phyloP scores from a whole-genome alignment of 2,888 invertebrate genomes.

The Hypolimnas misippus region DNA sequence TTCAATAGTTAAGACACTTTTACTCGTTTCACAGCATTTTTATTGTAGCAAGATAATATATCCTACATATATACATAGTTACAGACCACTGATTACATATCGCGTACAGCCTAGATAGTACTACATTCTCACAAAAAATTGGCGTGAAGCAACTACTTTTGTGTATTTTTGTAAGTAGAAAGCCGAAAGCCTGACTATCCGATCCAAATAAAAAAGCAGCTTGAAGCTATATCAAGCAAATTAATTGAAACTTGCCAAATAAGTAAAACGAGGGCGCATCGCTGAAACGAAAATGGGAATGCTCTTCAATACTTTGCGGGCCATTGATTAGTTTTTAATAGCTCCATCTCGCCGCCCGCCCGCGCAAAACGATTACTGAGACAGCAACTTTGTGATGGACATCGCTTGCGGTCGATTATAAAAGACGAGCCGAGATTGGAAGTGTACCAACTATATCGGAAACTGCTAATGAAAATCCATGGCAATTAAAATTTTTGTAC shows the following conservation, averaged over 20 bases:
- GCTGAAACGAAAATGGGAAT: background rate
- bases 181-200: no score
- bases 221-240: background rate
- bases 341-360: background rate
- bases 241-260: background rate
- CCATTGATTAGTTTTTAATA: conserved; percentile 8
- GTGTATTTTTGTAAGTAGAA: no score
- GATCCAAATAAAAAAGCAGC: no score
- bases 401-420: background rate
- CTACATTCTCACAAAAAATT: no score
- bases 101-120: no score
- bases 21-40: no score
- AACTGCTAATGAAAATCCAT: background rate
- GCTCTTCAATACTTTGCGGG: background rate
- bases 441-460: background rate
- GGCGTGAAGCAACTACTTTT: no score
- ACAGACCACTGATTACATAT: no score
- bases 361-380: conserved; percentile 1
- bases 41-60: no score
- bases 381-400: conserved; percentile 5
- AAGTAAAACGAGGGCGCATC: background rate
- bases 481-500: background rate
- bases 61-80: no score
- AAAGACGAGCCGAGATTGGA: background rate
- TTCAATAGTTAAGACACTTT: no score